Base-by-base conservation (phyloP, 2,888 invertebrate genomes). In the Furcula furcula region DNA sequence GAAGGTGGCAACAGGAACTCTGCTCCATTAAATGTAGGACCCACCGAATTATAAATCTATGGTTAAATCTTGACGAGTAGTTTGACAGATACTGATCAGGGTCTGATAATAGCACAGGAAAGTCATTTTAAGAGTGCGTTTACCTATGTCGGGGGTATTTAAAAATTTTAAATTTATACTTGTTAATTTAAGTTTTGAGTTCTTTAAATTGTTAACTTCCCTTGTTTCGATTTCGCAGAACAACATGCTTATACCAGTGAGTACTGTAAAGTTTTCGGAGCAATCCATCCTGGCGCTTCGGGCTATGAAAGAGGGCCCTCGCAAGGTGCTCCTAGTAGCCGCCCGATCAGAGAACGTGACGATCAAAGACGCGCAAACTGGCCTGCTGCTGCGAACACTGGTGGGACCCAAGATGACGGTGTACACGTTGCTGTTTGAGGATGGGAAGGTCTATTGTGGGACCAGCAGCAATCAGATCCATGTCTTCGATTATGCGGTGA, bases 401-500 rank as follows among this genome's bases (percentile, higher is more conserved):
- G 64, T 66, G 60, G 91, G 85, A 49, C 91, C 78, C 27, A 91
- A 80, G 46, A 90, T 73, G 60, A 93, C 94, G 0, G 93, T 94
- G 0, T 95, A 94, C 62, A 92, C 93, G 4, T 69, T 95, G 34
- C 77, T 94, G n/a, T 90, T 92, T 48, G 90, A 93, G 54, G 90
- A 92, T 20, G 92, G 91, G 34, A 89, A 92, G 41, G 90, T 95
- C n/a, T 95, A 92, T 70, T 95, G 94, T 57, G 95, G 95, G 4
- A 94, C 95, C 0, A 93, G 93, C 59, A 91, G 90, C 46, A 91
- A 92, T 45, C 91, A 92, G 55, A 92, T 95, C 67, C 90, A 92
- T 40, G 92, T 93, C n/a, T 93, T 92, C 66, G 93, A 94, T 74
- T 95, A 94, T 78, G 86, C 91, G 53, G 95, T 95, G 63, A 91